Base-by-base conservation (phyloP, 2,113 vertebrate genomes). In the Notarius lentiginosus region DNA sequence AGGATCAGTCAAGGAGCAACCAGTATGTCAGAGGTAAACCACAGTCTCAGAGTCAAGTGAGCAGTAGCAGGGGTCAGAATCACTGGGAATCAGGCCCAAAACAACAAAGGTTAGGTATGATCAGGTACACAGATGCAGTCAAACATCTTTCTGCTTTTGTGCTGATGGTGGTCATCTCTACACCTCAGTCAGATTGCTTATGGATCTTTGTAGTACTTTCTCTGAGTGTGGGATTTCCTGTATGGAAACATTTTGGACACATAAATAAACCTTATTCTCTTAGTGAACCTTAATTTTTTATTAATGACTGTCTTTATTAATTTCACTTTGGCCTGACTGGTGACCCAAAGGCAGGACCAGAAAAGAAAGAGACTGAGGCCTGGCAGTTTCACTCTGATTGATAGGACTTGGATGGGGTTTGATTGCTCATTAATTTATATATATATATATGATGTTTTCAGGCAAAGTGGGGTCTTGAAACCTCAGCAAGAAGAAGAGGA, bases 401-500 rank as follows among this genome's bases (percentile, higher is more conserved):
- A 76, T 63, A 61, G 5, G 20, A 58, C 56, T 58, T 58, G 24
- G 66, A 68, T 86, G 76, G 9, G 18, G 55, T 61, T 84, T 70
- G 24, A 73, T 85, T 24, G 63, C 30, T 79, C 15, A 63, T 86
- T 61, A 55, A 76, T 41, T 61, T 41, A 3, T 56, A 84, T 61
- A 7, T 18, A 58, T 75, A 76, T 84, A 51, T 72, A 60, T 83
- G 17, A 76, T 79, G 8, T 41, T 88, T 80, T 65, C 66, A 92
- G 94, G 86, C 86, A 91, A 27, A 72, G 30, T 70, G 70, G 82
- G 9, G 17, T 79, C 60, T 75, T 53, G 34, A 86, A 83, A 61
- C 17, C 82, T 63, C 49, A 79, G 8, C 30, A 83, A 20, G 79
- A 83, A 63, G 65, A 89, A 56, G 79, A 87, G 27, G 60, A 27